Conservation (phyloP, 2,113 vertebrate species). For the Trichechus manatus region DNA sequence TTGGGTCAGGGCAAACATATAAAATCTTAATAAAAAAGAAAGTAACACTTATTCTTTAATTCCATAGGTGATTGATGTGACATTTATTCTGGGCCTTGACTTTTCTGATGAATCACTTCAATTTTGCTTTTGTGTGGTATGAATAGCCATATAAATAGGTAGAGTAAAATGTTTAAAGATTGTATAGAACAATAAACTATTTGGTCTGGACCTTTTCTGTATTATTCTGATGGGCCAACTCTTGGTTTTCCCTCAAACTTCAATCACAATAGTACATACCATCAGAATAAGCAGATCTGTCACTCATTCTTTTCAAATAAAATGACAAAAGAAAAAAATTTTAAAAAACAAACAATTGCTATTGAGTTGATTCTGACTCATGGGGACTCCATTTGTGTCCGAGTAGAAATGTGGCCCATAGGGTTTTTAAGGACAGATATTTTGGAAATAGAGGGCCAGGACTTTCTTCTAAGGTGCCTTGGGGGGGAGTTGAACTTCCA, state of each 20-base stretch:
- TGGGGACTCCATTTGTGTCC: too few species aligned
- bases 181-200: neutral
- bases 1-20: too few species aligned
- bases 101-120: neutral
- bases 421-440: too few species aligned
- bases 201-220: neutral
- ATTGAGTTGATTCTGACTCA: too few species aligned
- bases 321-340: neutral
- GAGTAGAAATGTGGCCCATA: too few species aligned
- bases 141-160: neutral
- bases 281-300: neutral
- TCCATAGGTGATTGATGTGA: neutral
- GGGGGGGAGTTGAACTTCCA: too few species aligned
- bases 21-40: too few species aligned
- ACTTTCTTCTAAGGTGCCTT: too few species aligned
- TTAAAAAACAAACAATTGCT: too few species aligned
- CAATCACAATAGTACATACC: neutral
- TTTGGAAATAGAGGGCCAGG: too few species aligned
- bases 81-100: neutral
- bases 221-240: neutral
- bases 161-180: neutral
- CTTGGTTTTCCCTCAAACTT: neutral
- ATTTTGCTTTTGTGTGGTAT: neutral
- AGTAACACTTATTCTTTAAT: too few species aligned
- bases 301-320: too few species aligned